phyloP scores from a whole-genome alignment of 2,113 vertebrate species.

The Phaetusa simplex region DNA sequence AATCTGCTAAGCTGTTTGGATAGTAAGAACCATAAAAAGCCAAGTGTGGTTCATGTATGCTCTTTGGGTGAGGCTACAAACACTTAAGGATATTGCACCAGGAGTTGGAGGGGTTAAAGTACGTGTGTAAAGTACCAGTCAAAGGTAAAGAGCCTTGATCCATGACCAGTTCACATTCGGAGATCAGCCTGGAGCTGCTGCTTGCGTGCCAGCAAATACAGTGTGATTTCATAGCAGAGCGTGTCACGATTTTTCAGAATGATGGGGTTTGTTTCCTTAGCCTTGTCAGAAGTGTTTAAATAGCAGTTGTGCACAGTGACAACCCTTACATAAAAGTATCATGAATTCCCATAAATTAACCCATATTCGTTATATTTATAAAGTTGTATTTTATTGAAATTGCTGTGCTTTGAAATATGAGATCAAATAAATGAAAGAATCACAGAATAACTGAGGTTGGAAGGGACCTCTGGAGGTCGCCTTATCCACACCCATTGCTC shows the following conservation, averaged over 20 bases:
- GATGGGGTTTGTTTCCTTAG: background rate
- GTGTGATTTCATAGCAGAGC: background rate
- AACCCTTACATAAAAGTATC: background rate
- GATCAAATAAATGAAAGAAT: background rate
- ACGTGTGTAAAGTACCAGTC: background rate
- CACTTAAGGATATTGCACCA: background rate
- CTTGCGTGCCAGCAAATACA: background rate
- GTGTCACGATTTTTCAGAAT: conserved; percentile 14
- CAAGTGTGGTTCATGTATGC: background rate
- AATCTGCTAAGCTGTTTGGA: background rate
- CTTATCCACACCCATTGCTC: background rate
- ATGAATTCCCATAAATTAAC: background rate
- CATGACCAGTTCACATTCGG: background rate
- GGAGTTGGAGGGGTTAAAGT: background rate
- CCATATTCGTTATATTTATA: background rate
- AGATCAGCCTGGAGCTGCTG: background rate
- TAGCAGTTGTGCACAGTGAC: background rate
- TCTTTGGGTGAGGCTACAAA: background rate
- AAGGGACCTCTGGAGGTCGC: background rate
- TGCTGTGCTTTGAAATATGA: background rate
- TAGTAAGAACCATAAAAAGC: background rate
- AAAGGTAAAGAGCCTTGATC: conserved; percentile 18
- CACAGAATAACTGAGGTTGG: background rate
- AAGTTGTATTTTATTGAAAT: background rate
- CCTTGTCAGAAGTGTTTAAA: conserved; percentile 10